Percentiles rank a stretch among this genome's conserved stretches.
Conservation (phyloP, 2,888 invertebrate genomes). For the Macrosiphum euphorbiae region DNA sequence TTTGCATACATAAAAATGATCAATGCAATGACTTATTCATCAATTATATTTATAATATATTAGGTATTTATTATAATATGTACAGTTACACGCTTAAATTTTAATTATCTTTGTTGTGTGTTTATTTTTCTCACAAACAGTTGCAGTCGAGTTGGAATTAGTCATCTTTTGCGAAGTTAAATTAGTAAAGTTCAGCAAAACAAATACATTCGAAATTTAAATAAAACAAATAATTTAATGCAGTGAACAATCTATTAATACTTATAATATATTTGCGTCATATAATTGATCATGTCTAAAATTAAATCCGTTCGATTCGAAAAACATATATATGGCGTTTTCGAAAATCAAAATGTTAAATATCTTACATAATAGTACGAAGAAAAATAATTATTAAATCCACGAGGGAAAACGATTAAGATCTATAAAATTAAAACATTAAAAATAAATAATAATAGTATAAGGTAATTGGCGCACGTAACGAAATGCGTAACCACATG, state of each 20-base stretch:
- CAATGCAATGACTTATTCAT: not conserved
- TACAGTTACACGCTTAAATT: not conserved
- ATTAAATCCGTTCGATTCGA: not conserved
- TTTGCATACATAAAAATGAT: not conserved
- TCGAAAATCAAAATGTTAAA: not conserved
- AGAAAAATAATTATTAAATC: not conserved
- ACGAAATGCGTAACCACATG: not conserved
- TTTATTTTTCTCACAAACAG: constrained; percentile 1
- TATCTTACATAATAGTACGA: not conserved
- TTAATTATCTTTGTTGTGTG: not conserved
- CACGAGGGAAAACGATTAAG: not conserved
- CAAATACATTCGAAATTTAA: not conserved
- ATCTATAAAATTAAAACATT: not conserved
- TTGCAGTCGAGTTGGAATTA: not conserved
- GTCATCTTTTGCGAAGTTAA: not conserved
- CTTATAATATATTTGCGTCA: not conserved
- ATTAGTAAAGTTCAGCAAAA: not conserved
- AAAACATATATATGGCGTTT: not conserved
- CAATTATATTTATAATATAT: not conserved
- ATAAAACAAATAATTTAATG: not conserved
- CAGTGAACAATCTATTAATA: not conserved
- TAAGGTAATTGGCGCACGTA: not conserved
- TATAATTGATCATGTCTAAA: not conserved
- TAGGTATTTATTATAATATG: not conserved
- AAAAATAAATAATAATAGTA: not conserved